Evolutionary conservation across 1,140 invertebrate genomes (phyloP).

Genomic region (Papilio aristodemus): DNA sequence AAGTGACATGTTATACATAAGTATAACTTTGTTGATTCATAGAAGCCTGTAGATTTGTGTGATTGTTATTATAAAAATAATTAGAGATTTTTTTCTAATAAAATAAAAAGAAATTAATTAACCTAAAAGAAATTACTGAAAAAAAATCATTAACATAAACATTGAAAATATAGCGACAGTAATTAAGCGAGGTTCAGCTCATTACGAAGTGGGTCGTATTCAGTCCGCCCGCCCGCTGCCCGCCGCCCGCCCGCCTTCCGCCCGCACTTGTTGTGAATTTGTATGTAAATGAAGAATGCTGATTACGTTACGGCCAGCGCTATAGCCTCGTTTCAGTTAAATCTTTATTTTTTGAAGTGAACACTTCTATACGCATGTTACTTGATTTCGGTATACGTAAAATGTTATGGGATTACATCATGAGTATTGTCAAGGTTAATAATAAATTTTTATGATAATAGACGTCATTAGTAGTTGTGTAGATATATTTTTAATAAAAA

Average conservation of each 20-base stretch:
- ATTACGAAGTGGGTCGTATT: constrained; percentile 18
- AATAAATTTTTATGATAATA: too few relatives aligned
- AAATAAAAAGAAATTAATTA: neutral
- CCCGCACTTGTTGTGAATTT: constrained; percentile 34
- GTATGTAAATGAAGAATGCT: constrained; percentile 40
- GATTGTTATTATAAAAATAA: too few relatives aligned
- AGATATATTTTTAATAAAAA: too few relatives aligned
- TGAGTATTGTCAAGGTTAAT: neutral
- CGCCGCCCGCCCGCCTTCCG: neutral
- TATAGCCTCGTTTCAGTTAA: constrained; percentile 1
- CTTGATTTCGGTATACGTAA: neutral
- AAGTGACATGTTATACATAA: too few relatives aligned
- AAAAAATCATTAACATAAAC: constrained; percentile 13
- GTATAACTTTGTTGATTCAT: too few relatives aligned
- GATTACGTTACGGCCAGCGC: constrained; percentile 34
- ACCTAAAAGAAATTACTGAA: neutral
- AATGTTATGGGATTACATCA: neutral
- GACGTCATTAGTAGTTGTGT: too few relatives aligned
- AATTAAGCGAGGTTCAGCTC: constrained; percentile 17
- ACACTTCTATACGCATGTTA: neutral
- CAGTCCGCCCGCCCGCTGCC: neutral
- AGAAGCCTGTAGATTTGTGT: too few relatives aligned
- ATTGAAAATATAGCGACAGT: constrained; percentile 2
- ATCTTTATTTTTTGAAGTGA: constrained; percentile 4
- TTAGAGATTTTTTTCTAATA: too few relatives aligned